These are phyloP conservation scores for Crax fasciolata DNA, from an alignment of 2,797 vertebrate species.

Conservation along the genomic window DNA sequence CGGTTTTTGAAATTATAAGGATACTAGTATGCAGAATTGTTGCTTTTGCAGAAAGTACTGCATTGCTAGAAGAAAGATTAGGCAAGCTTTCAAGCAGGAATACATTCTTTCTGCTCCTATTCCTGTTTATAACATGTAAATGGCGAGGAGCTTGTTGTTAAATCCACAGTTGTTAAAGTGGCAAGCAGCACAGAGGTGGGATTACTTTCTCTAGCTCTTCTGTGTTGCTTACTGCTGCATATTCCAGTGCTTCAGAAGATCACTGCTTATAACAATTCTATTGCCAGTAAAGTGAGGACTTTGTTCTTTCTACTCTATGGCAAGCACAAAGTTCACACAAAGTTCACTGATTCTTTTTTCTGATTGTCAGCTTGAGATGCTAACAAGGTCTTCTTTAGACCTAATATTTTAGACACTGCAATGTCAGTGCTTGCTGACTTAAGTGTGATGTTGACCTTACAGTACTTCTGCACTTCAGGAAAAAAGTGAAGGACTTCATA, in stretches of 20 bases:
- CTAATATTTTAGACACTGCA: background rate
- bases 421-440: background rate
- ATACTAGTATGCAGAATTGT: background rate
- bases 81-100: background rate
- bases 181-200: background rate
- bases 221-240: background rate
- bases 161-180: background rate
- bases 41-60: background rate
- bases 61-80: background rate
- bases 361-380: background rate
- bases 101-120: background rate
- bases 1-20: background rate
- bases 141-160: background rate
- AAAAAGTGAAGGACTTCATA: background rate
- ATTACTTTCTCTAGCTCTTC: background rate
- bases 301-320: background rate
- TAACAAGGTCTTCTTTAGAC: background rate
- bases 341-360: background rate
- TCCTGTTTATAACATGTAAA: background rate
- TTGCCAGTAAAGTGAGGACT: background rate
- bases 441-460: background rate
- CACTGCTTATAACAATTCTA: background rate
- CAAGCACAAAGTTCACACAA: background rate
- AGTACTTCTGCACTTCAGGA: background rate
- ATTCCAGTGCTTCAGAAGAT: background rate